These are phyloP conservation scores for Rhopalosiphum padi DNA, from an alignment of 1,140 invertebrate species.

Conservation along the genomic window DNA sequence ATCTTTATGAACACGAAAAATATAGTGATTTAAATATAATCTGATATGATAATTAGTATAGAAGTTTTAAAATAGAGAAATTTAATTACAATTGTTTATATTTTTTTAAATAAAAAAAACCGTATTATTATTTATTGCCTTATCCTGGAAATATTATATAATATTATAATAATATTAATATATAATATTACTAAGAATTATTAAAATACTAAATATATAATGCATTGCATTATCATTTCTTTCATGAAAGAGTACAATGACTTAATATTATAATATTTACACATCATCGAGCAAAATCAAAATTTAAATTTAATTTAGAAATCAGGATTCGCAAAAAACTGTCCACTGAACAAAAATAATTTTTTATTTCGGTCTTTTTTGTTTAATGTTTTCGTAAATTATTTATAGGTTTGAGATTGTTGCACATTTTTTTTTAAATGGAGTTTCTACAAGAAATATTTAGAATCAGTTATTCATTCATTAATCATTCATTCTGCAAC, in stretches of 20 bases:
- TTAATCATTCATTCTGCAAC: neutral
- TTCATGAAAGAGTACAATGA: neutral
- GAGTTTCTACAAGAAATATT: neutral
- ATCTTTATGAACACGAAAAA: neutral
- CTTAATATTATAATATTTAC: neutral
- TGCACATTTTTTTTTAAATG: neutral
- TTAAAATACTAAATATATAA: neutral
- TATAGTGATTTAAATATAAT: neutral
- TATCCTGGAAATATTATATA: too few species aligned
- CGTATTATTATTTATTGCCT: too few species aligned
- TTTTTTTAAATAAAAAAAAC: too few species aligned
- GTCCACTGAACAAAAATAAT: neutral
- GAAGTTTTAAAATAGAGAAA: neutral
- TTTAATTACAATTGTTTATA: too few species aligned
- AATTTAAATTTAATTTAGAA: neutral
- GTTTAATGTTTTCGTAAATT: neutral
- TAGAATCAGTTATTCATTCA: constrained; percentile 25
- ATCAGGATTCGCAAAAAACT: neutral
- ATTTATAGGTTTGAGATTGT: neutral
- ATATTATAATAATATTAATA: too few species aligned
- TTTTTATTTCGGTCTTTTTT: neutral
- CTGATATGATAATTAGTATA: neutral
- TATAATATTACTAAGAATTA: neutral
- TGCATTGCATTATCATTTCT: too few species aligned
- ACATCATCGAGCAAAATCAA: neutral